phyloP scores from a whole-genome alignment of 2,888 invertebrate genomes.

The Agriopis aurantiaria region DNA sequence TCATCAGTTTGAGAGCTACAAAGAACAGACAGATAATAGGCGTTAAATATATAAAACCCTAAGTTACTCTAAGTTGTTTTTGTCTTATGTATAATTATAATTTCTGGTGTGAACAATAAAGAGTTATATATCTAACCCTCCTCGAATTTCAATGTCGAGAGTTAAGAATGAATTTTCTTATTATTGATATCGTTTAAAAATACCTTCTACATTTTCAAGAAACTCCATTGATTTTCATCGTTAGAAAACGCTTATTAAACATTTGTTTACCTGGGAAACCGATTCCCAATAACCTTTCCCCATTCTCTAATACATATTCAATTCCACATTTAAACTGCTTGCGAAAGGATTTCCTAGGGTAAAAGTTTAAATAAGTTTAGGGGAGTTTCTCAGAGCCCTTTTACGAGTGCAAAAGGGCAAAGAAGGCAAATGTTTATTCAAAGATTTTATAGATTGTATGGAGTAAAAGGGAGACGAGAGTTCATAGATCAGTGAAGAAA shows the following conservation, averaged over 20 bases:
- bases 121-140: no score
- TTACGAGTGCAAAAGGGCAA: conserved; percentile 83
- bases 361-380: conserved; percentile 86
- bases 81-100: no score
- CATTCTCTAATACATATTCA: conserved; percentile 79
- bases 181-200: no score
- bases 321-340: conserved; percentile 81
- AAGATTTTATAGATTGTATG: conserved; percentile 81
- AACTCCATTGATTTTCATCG: conserved; percentile 44
- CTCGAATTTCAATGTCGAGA: no score
- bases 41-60: no score
- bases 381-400: conserved; percentile 81
- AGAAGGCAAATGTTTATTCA: conserved; percentile 84
- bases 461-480: conserved; percentile 64
- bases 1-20: no score
- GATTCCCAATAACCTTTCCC: conserved; percentile 64
- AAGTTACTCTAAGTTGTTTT: no score
- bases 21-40: no score
- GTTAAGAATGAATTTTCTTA: no score
- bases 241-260: conserved; percentile 51
- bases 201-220: conserved; percentile 4
- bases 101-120: no score
- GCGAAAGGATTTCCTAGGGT: conserved; percentile 83
- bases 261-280: conserved; percentile 64
- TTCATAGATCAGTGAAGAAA: conserved; percentile 52